Evolutionary conservation across 2,888 invertebrate species (phyloP), one percentile per base, ranked within the genome.

Genomic region (Teleiodes luculella): DNA sequence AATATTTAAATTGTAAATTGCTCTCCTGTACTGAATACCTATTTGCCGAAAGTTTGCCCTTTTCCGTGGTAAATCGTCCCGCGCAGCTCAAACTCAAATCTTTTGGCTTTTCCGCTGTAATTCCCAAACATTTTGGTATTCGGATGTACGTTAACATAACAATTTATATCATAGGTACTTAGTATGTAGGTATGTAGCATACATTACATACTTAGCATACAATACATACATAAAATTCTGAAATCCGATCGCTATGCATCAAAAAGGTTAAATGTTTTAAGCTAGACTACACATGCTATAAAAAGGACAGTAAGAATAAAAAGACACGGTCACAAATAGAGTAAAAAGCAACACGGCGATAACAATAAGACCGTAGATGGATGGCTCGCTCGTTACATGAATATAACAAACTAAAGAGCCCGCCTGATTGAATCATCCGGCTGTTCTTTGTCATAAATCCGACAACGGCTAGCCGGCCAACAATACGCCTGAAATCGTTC

Each of bases 1-100:
- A 86, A 87, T 86, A 89, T 89, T 89, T 88, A 86, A 87, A 89
- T 87, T 88, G 85, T 86, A 88, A 87, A 88, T 89, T 86, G 76
- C 83, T 83, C 74, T 68, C 81, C 81, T 84, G 86, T 83, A 87
- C 86, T 86, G 88, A 89, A 87, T 86, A 87, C 86, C 85, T 85
- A 87, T 83, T 84, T 78, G 76, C 68, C 68, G 64, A 79, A 84
- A 84, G 73, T 83, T 85, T 70, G 72, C 70, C 76, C 70, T 79
- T 77, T 79, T 75, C 68, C 66, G 73, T 68, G 74, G 75, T 71
- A 49, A 67, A 65, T 67, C 63, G 58, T 60, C 63, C 57, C 62
- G 66, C 64, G 61, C 60, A 43, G 61, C 61, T 60, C 60, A 33
- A 47, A 55, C 51, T 51, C 45, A 20, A 45, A 55, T 47, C 48